Conservation (phyloP, 2,888 invertebrate species). For the Agonopterix subpropinquella region DNA sequence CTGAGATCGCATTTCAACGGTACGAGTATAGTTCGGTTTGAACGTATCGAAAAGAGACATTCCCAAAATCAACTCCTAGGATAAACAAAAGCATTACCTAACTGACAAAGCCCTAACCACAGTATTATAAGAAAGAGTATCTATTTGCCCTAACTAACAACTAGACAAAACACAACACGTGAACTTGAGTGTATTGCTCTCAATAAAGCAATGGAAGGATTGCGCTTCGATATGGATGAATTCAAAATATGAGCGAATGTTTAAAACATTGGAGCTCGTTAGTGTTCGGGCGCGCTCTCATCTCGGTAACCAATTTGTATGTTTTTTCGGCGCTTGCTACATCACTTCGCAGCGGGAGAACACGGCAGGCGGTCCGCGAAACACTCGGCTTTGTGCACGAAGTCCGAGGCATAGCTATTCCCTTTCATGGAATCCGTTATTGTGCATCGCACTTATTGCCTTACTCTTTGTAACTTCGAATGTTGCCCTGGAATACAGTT, state of each 20-base stretch:
- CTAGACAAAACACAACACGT: too few species aligned
- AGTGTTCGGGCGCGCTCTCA: slow-evolving; percentile 13
- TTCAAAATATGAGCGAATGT: slow-evolving; percentile 24
- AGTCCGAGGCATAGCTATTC: slow-evolving; percentile 30
- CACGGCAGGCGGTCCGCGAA: slow-evolving; percentile 50
- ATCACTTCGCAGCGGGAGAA: slow-evolving; percentile 33
- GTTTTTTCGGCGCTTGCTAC: slow-evolving; percentile 42
- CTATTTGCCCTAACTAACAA: too few species aligned
- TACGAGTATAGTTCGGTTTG: too few species aligned
- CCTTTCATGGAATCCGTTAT: slow-evolving; percentile 56
- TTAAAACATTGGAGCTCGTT: slow-evolving; percentile 44
- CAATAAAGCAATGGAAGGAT: too few species aligned
- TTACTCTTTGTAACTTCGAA: slow-evolving; percentile 37
- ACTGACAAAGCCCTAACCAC: too few species aligned
- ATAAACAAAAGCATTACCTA: too few species aligned
- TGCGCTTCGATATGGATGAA: neutral
- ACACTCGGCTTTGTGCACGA: slow-evolving; percentile 47
- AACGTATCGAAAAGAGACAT: too few species aligned
- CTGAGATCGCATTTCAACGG: too few species aligned
- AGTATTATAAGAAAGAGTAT: too few species aligned
- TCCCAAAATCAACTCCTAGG: too few species aligned
- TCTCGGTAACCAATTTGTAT: slow-evolving; percentile 44
- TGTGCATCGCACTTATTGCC: slow-evolving; percentile 47
- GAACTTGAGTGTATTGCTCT: too few species aligned
- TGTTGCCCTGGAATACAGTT: slow-evolving; percentile 26